phyloP scores from a whole-genome alignment of 2,888 invertebrate species.

The Drosophila cracens region DNA sequence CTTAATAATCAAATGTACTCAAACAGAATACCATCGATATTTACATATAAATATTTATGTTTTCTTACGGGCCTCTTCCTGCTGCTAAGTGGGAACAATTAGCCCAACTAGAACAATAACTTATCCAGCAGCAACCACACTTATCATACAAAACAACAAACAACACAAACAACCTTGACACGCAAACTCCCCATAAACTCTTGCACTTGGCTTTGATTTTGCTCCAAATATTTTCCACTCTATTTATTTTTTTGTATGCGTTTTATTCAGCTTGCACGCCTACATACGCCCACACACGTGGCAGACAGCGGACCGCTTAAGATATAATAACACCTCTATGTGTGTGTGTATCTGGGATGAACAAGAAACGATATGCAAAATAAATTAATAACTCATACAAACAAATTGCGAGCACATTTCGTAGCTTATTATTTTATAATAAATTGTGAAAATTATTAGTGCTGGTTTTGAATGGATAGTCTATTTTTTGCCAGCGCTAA shows the following conservation, averaged over 20 bases:
- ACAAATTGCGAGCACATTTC: slow-evolving; percentile 37
- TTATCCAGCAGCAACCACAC: slow-evolving; percentile 8
- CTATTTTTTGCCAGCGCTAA: slow-evolving; percentile 61
- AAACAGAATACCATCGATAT: too few species aligned
- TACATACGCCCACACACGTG: neutral
- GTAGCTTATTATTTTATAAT: slow-evolving; percentile 68
- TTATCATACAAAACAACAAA: slow-evolving; percentile 16
- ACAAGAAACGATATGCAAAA: slow-evolving; percentile 24
- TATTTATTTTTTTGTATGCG: slow-evolving; percentile 5
- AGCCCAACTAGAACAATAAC: slow-evolving; percentile 11
- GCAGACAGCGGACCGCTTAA: slow-evolving; percentile 2
- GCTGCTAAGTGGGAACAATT: slow-evolving; percentile 39
- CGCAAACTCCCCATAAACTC: slow-evolving; percentile 53
- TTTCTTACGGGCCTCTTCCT: slow-evolving; percentile 56
- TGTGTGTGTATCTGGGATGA: neutral
- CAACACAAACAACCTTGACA: slow-evolving; percentile 54
- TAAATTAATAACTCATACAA: slow-evolving; percentile 58
- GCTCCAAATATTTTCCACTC: slow-evolving; percentile 8
- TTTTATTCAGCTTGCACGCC: slow-evolving; percentile 2
- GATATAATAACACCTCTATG: slow-evolving; percentile 2
- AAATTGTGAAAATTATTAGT: slow-evolving; percentile 71
- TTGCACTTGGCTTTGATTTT: slow-evolving; percentile 43
- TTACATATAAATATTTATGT: neutral
- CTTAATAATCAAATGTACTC: too few species aligned
- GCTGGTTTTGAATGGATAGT: slow-evolving; percentile 52